Base-by-base conservation (phyloP, 2,888 invertebrate genomes). In the Anarsia innoxiella region DNA sequence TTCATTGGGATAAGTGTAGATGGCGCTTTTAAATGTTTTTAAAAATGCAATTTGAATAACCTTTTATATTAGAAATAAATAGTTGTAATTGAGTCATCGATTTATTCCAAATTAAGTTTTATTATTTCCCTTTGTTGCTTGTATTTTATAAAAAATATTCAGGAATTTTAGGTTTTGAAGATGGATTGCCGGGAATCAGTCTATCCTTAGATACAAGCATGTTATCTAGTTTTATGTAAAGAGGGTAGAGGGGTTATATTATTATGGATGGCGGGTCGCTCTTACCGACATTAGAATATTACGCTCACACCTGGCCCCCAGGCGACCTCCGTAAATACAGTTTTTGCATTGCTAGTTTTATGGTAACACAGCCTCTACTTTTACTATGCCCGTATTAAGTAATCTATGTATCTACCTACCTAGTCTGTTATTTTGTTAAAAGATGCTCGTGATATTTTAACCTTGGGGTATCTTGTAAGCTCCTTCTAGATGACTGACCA, bases 241-340 rank as follows among this genome's bases (percentile, higher is more conserved):
- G 56, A 56, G 58, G 48, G 53, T 47, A 56, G 56, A 51, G 54
- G 58, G 59, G 61, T 60, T 66, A 68, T 67, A 78, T 77, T 77
- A 75, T 73, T 77, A 79, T 76, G 66, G 74, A 79, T 77, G 69
- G 71, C 67, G 70, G 70, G 68, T 63, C 66, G 67, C 71, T 69
- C 49, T 64, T 60, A 65, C 71, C 66, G 55, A 70, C 76, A 79
- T 79, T 80, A 79, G 73, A 80, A 79, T 79, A 77, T 77, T 76
- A 64, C 74, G 57, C 63, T 61, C 66, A 58, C 77, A 76, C 76
- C 75, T 77, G 61, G 65, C 64, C 69, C 68, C 67, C 44, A 31
- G 46, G 52, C 62, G 66, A 61, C 65, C 60, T 59, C 55, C 56
- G 69, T 74, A 70, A 69, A 73, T 74, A 76, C 58, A 66, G 66